Conservation (phyloP, 2,113 vertebrate species). For the Stegastes partitus region DNA sequence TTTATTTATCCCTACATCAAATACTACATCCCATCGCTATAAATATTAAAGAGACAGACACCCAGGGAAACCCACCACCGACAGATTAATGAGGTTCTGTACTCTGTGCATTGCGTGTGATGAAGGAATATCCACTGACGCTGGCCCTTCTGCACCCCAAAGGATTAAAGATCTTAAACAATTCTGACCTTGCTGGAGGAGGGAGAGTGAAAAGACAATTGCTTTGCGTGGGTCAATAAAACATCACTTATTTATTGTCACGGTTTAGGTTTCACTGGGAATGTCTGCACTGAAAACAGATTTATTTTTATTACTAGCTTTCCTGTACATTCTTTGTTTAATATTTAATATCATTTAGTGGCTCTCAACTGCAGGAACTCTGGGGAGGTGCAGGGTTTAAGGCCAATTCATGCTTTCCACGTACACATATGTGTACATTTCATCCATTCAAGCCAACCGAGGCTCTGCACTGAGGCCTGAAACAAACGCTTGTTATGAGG, state of each 20-base stretch:
- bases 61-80: neutral
- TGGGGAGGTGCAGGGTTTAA: too few relatives aligned
- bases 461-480: too few relatives aligned
- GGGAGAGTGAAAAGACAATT: neutral
- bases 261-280: neutral
- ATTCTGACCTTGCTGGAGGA: slow-evolving; percentile 15
- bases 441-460: too few relatives aligned
- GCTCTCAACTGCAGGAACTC: too few relatives aligned
- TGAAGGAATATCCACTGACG: neutral
- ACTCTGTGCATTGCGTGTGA: neutral
- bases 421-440: too few relatives aligned
- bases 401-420: too few relatives aligned
- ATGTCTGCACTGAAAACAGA: neutral
- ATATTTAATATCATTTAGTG: neutral
- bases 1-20: slow-evolving; percentile 39
- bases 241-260: neutral
- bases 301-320: neutral
- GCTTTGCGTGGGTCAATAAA: neutral
- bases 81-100: slow-evolving; percentile 28
- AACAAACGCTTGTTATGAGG: too few relatives aligned
- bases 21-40: slow-evolving; percentile 1
- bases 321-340: neutral
- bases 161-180: neutral
- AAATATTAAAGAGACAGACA: slow-evolving; percentile 36
- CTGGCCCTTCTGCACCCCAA: neutral